phyloP scores from a whole-genome alignment of 2,888 invertebrate genomes.

The Lumbricus terrestris region DNA sequence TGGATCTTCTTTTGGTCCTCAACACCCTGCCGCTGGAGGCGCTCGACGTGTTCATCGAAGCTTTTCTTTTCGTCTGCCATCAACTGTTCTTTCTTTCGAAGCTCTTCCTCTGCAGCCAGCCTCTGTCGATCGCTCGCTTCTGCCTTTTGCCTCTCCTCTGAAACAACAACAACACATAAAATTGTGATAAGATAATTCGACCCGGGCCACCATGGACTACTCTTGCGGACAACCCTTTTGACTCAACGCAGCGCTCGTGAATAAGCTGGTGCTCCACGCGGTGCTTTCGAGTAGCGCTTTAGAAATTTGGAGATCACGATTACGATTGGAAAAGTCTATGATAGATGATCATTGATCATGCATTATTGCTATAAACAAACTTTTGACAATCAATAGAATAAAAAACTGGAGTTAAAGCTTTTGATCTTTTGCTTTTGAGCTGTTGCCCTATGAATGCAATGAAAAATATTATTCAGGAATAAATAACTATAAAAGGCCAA shows the following conservation, averaged over 20 bases:
- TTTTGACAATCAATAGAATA: background rate
- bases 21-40: background rate
- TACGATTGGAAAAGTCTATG: no score
- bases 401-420: background rate
- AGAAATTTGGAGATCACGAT: no score
- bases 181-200: no score
- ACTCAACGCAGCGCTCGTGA: no score
- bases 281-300: no score
- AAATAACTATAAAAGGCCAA: background rate
- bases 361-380: no score
- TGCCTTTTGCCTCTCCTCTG: constrained; percentile 3
- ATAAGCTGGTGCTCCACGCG: no score
- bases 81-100: background rate
- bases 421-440: no score
- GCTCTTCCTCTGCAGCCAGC: background rate
- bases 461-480: background rate
- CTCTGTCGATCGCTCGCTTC: background rate
- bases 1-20: background rate
- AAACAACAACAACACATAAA: background rate
- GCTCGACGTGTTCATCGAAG: background rate
- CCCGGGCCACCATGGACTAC: no score
- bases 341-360: no score
- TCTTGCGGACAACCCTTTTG: no score
- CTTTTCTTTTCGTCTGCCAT: background rate
- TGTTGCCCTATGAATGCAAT: background rate